phyloP scores from a whole-genome alignment of 1,140 invertebrate genomes.

The Drosophila ironensis region DNA sequence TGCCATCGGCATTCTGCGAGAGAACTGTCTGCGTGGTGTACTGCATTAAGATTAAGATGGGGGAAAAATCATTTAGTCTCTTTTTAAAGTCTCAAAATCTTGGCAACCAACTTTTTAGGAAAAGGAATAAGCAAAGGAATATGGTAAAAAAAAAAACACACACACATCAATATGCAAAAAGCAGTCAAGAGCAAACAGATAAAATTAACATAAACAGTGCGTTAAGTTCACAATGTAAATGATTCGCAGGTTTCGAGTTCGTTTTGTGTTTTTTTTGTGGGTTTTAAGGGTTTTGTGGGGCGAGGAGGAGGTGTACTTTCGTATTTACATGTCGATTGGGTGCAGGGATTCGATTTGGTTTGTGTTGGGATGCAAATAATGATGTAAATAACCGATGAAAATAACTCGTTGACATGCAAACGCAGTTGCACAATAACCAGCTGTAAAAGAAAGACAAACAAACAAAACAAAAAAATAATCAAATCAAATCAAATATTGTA shows the following conservation, averaged over 20 bases:
- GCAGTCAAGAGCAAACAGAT: too few species aligned
- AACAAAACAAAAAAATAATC: slow-evolving; percentile 27
- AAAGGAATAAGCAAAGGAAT: background rate
- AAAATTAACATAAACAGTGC: background rate
- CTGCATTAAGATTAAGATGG: slow-evolving; percentile 82
- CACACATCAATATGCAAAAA: slow-evolving; percentile 8
- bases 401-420: slow-evolving; percentile 16
- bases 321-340: slow-evolving; percentile 29
- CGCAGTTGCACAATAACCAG: slow-evolving; percentile 12
- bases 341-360: background rate
- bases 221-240: background rate
- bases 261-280: background rate
- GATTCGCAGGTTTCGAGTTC: too few species aligned
- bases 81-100: background rate
- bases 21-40: slow-evolving; percentile 95
- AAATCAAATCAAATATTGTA: background rate
- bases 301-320: background rate
- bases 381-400: slow-evolving; percentile 26
- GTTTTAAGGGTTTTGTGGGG: background rate
- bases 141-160: slow-evolving; percentile 1
- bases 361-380: slow-evolving; percentile 33
- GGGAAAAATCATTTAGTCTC: background rate
- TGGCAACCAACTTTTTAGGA: background rate
- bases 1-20: slow-evolving; percentile 97
- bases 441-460: slow-evolving; percentile 27